These are phyloP conservation scores for Drosophila repletoides DNA, from an alignment of 1,140 invertebrate species.

Conservation along the genomic window DNA sequence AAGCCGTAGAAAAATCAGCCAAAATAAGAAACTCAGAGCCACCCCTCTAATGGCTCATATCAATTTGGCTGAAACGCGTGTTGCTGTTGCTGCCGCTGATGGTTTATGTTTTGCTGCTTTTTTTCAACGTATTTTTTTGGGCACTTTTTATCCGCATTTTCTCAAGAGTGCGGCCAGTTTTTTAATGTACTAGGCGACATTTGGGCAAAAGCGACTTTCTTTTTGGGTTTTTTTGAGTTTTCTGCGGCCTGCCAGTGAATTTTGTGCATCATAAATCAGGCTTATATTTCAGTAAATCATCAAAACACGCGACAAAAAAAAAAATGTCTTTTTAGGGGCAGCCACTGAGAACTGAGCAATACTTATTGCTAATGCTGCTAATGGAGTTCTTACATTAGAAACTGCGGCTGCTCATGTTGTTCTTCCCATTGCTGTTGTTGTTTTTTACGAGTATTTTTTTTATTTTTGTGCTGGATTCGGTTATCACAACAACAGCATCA, in stretches of 20 bases:
- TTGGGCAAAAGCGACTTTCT: constrained; percentile 19
- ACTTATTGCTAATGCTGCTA: constrained; percentile 58
- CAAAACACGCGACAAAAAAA: constrained; percentile 71
- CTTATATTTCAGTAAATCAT: constrained; percentile 81
- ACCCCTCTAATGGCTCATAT: constrained; percentile 80
- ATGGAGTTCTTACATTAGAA: constrained; percentile 76
- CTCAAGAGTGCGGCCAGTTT: constrained; percentile 41
- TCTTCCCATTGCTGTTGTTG: constrained; percentile 38
- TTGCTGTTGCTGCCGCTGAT: constrained; percentile 42
- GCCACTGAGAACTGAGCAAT: constrained; percentile 9
- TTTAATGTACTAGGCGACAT: constrained; percentile 50
- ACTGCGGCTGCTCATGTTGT: no score
- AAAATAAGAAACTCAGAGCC: constrained; percentile 44
- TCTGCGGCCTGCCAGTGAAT: constrained; percentile 48
- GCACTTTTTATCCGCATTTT: constrained; percentile 35
- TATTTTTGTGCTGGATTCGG: constrained; percentile 22
- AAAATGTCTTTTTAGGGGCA: constrained; percentile 44
- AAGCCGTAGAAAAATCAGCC: constrained; percentile 30
- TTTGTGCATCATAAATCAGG: constrained; percentile 78
- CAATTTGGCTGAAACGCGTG: constrained; percentile 74
- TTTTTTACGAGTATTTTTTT: constrained; percentile 19
- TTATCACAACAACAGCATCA: constrained; percentile 61
- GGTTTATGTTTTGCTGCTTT: constrained; percentile 4
- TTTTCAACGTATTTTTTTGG: constrained; percentile 38
- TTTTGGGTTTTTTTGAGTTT: constrained; percentile 49